Percentiles rank a stretch among this genome's conserved stretches.
Evolutionary conservation across 2,888 invertebrate genomes (phyloP).

Genomic region (Hydrotaea diabolus): DNA sequence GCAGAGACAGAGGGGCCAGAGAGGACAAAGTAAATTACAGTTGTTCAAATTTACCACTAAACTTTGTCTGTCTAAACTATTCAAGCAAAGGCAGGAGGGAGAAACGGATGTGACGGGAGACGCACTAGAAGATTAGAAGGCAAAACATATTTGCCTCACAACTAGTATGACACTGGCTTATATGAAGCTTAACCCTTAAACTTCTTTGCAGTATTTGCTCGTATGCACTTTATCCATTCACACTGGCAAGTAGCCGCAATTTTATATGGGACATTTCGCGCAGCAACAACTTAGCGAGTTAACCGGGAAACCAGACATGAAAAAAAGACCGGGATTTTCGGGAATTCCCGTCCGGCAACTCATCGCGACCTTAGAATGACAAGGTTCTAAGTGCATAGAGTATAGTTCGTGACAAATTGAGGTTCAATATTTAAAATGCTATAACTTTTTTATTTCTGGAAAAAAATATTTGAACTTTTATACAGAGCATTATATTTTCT

Average conservation of each 20-base stretch:
- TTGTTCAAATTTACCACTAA: conserved; percentile 66
- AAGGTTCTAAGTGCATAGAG: no score
- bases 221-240: not conserved
- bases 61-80: conserved; percentile 65
- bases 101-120: conserved; percentile 23
- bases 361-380: no score
- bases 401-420: no score
- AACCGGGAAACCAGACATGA: not conserved
- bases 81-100: conserved; percentile 15
- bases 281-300: not conserved
- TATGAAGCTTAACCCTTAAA: conserved; percentile 64
- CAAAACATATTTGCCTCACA: conserved; percentile 65
- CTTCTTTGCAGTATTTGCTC: conserved; percentile 34
- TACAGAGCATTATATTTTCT: no score
- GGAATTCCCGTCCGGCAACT: no score
- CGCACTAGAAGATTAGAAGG: conserved; percentile 57
- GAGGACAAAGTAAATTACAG: conserved; percentile 55
- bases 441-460: no score
- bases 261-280: not conserved
- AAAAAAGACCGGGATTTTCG: no score
- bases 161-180: conserved; percentile 65
- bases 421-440: no score
- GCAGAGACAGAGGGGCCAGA: conserved; percentile 38
- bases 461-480: no score
- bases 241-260: not conserved